A percentile compares a stretch with the other conserved stretches of the same genome.
Conservation (phyloP, 2,113 vertebrate genomes). For the Burhinus oedicnemus region DNA sequence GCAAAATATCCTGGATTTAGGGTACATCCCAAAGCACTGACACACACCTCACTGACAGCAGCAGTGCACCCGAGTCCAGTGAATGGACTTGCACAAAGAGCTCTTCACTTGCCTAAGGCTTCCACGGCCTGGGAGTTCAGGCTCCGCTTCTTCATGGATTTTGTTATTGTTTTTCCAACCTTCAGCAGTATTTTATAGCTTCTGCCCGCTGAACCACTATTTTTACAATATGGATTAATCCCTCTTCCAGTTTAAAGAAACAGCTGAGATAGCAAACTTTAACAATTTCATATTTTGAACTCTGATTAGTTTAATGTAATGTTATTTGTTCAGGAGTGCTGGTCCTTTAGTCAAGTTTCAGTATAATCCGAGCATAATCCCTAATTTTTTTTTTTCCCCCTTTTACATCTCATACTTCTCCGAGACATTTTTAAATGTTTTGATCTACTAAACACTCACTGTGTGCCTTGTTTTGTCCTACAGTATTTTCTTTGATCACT, state of each 20-base stretch:
- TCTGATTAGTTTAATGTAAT: conserved; percentile 50
- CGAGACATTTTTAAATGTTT: conserved; percentile 15
- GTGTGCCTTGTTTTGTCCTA: conserved; percentile 1
- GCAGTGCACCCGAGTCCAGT: background rate
- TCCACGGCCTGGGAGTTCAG: background rate
- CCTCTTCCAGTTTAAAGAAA: conserved; percentile 49
- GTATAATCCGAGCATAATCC: conserved; percentile 43
- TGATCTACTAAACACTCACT: conserved; percentile 36
- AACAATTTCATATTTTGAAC: conserved; percentile 53
- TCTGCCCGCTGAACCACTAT: conserved; percentile 35
- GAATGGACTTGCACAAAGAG: background rate
- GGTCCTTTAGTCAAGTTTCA: conserved; percentile 57
- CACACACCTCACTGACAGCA: background rate
- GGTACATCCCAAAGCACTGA: background rate
- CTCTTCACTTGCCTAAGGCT: background rate
- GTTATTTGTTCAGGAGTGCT: conserved; percentile 57
- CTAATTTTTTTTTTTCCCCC: background rate
- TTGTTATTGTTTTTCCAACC: conserved; percentile 24
- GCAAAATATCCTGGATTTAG: background rate
- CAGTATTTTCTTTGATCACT: conserved; percentile 28
- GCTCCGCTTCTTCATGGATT: background rate
- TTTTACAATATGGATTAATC: conserved; percentile 49
- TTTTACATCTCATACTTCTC: conserved; percentile 34
- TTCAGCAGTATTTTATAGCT: conserved; percentile 26
- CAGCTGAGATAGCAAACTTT: conserved; percentile 56